Conservation (phyloP, 2,888 invertebrate species). For the Diplazon laetatorius region DNA sequence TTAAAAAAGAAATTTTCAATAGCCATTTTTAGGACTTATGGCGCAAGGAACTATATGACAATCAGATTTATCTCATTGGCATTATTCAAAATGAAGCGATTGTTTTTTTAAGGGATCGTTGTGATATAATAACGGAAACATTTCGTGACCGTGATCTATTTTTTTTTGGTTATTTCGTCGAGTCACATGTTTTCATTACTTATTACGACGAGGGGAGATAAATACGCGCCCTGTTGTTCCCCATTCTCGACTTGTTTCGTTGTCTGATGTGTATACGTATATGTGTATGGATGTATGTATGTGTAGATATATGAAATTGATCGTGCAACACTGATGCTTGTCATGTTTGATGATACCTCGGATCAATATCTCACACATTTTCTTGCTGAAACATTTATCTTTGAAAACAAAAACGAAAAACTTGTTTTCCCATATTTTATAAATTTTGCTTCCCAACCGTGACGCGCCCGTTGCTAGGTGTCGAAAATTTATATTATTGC, state of each 20-base stretch:
- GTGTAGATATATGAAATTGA: conserved; percentile 23
- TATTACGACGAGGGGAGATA: conserved; percentile 26
- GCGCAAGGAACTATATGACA: conserved; percentile 28
- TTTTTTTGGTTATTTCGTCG: conserved; percentile 35
- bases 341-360: conserved; percentile 13
- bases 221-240: conserved; percentile 9
- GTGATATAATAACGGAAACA: conserved; percentile 21
- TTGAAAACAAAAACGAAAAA: not conserved
- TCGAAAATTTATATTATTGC: too few relatives aligned
- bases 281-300: too few relatives aligned
- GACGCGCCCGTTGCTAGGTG: too few relatives aligned
- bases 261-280: too few relatives aligned
- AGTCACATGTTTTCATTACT: conserved; percentile 52
- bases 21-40: conserved; percentile 32
- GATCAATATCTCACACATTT: not conserved
- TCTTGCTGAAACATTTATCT: not conserved
- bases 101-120: not conserved
- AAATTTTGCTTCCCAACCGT: too few relatives aligned
- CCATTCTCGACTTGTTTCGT: not conserved
- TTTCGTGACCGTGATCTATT: conserved; percentile 28
- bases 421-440: not conserved
- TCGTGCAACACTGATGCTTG: not conserved
- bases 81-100: not conserved
- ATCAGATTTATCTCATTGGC: conserved; percentile 13
- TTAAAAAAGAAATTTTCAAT: conserved; percentile 60